Evolutionary conservation across 2,113 vertebrate genomes (phyloP), one percentile per base, ranked within the genome.

Genomic region (Geococcyx californianus): DNA sequence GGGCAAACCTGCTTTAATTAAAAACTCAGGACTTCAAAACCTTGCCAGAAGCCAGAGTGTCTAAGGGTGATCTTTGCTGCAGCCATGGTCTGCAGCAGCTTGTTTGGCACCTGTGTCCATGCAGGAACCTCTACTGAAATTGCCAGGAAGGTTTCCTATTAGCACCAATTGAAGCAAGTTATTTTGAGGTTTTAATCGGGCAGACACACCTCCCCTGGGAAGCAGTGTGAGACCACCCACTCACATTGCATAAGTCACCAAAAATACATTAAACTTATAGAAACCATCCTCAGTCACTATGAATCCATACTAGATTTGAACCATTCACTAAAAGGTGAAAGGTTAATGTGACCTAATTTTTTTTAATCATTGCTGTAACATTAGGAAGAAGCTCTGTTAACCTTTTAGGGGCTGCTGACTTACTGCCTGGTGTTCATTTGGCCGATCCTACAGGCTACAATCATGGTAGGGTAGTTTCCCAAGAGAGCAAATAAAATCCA

Each of bases 401-500:
- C 96, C 93, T 96, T 97, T 87, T 89, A 86, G 86, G 86, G 92
- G 56, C 84, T 94, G 83, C 90, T 89, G 92, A 94, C 88, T 95
- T 84, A 92, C 90, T 90, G 88, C 95, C 88, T 92, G 90, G 84
- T 85, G 72, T 84, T 93, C 95, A 93, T 96, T 93, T 95, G 93
- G 84, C 92, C 91, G 92, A 84, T 94, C 75, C 68, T 91, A 94
- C 4, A 0, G 90, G 94, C 88, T 95, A 77, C 84, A 86, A 59
- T 83, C 95, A 72, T 70, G 86, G 90, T 87, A 74, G 83, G 66
- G 60, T 84, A 85, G 85, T 72, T 84, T 95, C 96, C 88, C 97
- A 93, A 56, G 96, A 90, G 95, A 96, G 85, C 82, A 97, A 96
- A 97, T 97, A 94, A 97, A 97, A 96, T 83, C 87, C 94, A 93